Percentiles rank a stretch among this genome's conserved stretches.
These are phyloP conservation scores for Labroides dimidiatus DNA, from an alignment of 2,797 vertebrate species.

Conservation along the genomic window DNA sequence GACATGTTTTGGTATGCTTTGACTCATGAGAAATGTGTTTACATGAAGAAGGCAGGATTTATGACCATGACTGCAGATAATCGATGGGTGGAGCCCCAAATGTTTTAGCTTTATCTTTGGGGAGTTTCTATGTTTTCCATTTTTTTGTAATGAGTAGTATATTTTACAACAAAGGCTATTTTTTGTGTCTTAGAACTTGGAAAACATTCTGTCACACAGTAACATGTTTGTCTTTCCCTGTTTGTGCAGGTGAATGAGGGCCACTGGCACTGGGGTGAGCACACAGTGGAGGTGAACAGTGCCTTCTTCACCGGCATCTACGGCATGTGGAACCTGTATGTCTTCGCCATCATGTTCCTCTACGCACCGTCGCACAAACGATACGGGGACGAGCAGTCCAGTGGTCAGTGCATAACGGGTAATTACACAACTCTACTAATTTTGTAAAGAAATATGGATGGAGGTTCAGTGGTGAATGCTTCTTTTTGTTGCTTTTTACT, in stretches of 20 bases:
- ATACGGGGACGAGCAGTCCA: constrained; percentile 93
- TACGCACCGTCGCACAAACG: constrained; percentile 97
- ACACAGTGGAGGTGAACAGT: constrained; percentile 93
- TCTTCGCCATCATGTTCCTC: constrained; percentile 98
- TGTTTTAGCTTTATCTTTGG: too few relatives aligned
- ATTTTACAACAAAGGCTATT: background rate
- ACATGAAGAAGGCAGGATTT: too few relatives aligned
- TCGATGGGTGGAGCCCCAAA: too few relatives aligned
- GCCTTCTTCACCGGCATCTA: constrained; percentile 99
- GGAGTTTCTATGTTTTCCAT: too few relatives aligned
- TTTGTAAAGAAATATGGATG: background rate
- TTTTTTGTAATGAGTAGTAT: too few relatives aligned
- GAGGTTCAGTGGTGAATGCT: background rate
- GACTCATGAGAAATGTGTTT: too few relatives aligned
- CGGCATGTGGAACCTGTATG: constrained; percentile 99
- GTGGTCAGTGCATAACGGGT: constrained; percentile 84
- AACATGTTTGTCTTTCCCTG: background rate
- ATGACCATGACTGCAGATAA: too few relatives aligned
- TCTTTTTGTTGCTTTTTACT: background rate
- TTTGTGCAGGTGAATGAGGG: constrained; percentile 92
- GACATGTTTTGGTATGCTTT: too few relatives aligned
- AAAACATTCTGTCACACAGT: background rate
- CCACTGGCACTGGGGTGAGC: constrained; percentile 95
- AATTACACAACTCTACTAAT: constrained; percentile 23
- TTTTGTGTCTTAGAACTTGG: background rate